Base-by-base conservation (phyloP, 2,888 invertebrate genomes). In the Cryptocheilus praepositus region DNA sequence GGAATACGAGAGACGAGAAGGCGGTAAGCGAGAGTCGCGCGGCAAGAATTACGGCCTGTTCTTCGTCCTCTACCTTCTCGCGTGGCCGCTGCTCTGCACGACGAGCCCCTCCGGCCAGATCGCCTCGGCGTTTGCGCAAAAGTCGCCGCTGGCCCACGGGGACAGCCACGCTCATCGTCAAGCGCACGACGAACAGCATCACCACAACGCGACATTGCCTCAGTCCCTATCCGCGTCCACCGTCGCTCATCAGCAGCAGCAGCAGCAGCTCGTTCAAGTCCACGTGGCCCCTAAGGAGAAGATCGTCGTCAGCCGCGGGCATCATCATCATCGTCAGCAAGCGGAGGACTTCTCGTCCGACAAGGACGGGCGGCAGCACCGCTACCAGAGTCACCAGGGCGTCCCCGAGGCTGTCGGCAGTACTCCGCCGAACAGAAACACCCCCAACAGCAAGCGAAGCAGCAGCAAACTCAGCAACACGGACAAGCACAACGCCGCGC, bases 231-330 rank as follows among this genome's bases (percentile, higher is more conserved):
- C 13, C 85, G 86, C 81, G 81, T 80, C 75, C 81, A 81, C 79
- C 81, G 84, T 83, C 81, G 83, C 81, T 79, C 86, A 83, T 80
- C 85, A 87, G 86, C 87, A 87, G 85, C 64, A 46, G n/a, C 57
- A 65, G n/a, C 15, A 36, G 52, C n/a, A 53, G 44, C 22, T 45
- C 16, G 62, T 65, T n/a, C 62, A 71, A 11, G 57, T 58, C 13
- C 19, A n/a, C 25, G 51, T 78, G 74, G 79, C 36, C 36, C 46
- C 49, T 11, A 54, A 60, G 7, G 51, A 69, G 7, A 36, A 16
- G 28, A 45, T 36, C 36, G 36, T 11, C 36, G 36, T 11, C 11
- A 25, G 25, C 3, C 3, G 7, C 1, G 36, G 36, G 25, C 67
- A 67, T 55, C 66, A 70, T 36, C 56, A 61, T 8, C 54, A 45